Conservation (phyloP, 2,888 invertebrate genomes). For the Euzophera pinguis region DNA sequence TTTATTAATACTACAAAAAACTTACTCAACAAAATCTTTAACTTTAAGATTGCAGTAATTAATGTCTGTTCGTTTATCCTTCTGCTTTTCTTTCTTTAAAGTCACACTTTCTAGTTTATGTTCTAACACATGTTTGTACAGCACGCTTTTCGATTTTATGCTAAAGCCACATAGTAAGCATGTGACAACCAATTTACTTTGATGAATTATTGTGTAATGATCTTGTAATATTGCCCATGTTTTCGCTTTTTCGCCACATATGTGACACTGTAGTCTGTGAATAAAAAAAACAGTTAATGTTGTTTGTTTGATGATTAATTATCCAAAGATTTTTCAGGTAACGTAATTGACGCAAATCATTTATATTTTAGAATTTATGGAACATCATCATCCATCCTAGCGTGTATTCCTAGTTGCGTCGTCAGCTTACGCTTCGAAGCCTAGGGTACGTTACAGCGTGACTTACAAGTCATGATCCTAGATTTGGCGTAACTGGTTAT, state of each 20-base stretch:
- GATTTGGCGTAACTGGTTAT: no score
- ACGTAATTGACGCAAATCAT: not conserved
- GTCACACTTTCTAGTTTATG: slow-evolving; percentile 57
- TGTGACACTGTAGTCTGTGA: slow-evolving; percentile 55
- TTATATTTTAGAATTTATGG: no score
- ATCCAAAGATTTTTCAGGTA: not conserved
- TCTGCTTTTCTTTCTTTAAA: slow-evolving; percentile 38
- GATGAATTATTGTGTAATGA: slow-evolving; percentile 53
- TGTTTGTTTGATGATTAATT: slow-evolving; percentile 2
- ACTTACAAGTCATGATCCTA: no score
- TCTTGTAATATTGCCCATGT: slow-evolving; percentile 50
- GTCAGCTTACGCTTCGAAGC: no score
- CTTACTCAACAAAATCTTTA: slow-evolving; percentile 64
- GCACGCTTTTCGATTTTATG: slow-evolving; percentile 58
- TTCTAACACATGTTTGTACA: slow-evolving; percentile 65
- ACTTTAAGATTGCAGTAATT: slow-evolving; percentile 55
- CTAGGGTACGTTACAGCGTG: no score
- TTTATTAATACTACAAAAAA: slow-evolving; percentile 12
- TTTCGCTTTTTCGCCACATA: slow-evolving; percentile 51
- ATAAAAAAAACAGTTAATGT: not conserved
- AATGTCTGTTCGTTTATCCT: slow-evolving; percentile 37
- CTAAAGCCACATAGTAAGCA: slow-evolving; percentile 59
- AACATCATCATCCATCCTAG: no score
- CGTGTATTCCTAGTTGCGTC: no score
- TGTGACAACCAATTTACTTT: slow-evolving; percentile 49